These are phyloP conservation scores for Chrysopa pallens DNA, from an alignment of 1,140 invertebrate species.

Conservation along the genomic window DNA sequence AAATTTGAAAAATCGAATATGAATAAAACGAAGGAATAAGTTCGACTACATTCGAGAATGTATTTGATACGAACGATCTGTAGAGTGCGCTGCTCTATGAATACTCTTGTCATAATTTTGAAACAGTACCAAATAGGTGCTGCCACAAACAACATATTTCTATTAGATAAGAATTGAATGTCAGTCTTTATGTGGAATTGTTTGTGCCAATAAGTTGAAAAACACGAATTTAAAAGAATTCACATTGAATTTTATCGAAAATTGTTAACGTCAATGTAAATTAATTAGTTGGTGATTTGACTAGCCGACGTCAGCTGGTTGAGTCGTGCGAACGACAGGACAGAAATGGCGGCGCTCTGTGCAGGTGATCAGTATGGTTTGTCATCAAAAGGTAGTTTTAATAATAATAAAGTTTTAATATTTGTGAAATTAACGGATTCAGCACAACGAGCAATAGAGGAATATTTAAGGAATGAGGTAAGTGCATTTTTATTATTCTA, in stretches of 20 bases:
- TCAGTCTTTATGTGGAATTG: neutral
- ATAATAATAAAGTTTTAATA: constrained; percentile 75
- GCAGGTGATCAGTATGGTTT: constrained; percentile 90
- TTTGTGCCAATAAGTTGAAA: neutral
- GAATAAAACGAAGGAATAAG: too few species aligned
- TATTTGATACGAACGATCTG: too few species aligned
- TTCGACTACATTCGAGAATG: too few species aligned
- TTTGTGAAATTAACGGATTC: constrained; percentile 92
- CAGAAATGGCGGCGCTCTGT: constrained; percentile 82
- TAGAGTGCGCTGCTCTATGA: too few species aligned
- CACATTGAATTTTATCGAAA: neutral
- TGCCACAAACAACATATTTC: too few species aligned
- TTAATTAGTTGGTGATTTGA: constrained; percentile 8
- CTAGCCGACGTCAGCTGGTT: constrained; percentile 21
- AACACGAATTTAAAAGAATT: neutral
- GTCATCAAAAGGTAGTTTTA: constrained; percentile 70
- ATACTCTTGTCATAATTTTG: too few species aligned
- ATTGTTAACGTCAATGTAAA: neutral
- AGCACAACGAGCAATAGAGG: constrained; percentile 74
- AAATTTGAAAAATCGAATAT: too few species aligned
- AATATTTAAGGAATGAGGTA: constrained; percentile 71
- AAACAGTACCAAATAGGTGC: too few species aligned
- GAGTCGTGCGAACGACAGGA: constrained; percentile 13
- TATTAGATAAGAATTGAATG: neutral
- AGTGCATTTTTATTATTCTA: constrained; percentile 33